Evolutionary conservation across 2,113 vertebrate species (phyloP).

Genomic region (Strix aluco): DNA sequence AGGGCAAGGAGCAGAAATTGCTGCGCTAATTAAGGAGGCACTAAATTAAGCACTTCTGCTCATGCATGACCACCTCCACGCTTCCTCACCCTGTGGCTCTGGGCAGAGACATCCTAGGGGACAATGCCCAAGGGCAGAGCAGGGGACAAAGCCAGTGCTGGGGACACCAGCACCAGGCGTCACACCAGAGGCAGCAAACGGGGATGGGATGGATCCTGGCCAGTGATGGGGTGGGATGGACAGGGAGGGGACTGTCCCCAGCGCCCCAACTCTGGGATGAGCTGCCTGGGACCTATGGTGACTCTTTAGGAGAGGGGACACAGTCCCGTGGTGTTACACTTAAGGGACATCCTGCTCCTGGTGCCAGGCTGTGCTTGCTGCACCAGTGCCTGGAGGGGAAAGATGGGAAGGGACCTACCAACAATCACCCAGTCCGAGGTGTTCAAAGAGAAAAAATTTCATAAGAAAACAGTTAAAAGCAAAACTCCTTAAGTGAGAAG

Average conservation of each 20-base stretch:
- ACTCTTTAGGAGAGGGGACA: not conserved
- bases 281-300: not conserved
- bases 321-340: rapidly evolving
- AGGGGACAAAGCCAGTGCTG: not conserved
- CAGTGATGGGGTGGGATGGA: not conserved
- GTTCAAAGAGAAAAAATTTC: not conserved
- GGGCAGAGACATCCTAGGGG: not conserved
- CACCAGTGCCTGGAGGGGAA: not conserved
- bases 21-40: not conserved
- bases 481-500: not conserved
- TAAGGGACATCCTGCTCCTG: not conserved
- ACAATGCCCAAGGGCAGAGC: not conserved
- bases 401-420: not conserved
- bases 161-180: not conserved
- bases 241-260: not conserved
- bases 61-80: rapidly evolving
- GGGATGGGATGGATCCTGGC: not conserved
- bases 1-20: not conserved
- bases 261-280: not conserved
- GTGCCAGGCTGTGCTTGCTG: not conserved
- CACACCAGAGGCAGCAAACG: too few species aligned
- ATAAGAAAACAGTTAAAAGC: not conserved
- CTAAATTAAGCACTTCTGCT: not conserved
- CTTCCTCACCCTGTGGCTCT: not conserved
- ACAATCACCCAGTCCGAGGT: not conserved